Percentiles rank a stretch among this genome's conserved stretches.
Evolutionary conservation across 1,140 invertebrate species (phyloP).

Genomic region (Drosophila pseudoobscura): DNA sequence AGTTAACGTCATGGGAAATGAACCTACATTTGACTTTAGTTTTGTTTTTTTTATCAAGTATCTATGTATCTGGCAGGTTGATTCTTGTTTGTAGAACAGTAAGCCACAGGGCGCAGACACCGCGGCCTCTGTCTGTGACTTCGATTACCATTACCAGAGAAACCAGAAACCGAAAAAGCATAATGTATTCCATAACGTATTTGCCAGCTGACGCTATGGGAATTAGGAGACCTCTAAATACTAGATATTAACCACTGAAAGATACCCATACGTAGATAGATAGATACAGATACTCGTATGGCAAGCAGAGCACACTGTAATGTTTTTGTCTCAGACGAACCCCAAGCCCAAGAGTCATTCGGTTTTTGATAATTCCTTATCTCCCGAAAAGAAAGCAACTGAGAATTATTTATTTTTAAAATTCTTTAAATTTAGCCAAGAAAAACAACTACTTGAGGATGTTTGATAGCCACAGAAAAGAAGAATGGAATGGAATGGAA

Average conservation of each 20-base stretch:
- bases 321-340: constrained; percentile 16
- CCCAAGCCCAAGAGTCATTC: background rate
- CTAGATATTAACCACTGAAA: no score
- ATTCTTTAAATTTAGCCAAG: constrained; percentile 56
- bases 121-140: constrained; percentile 40
- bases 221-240: constrained; percentile 35
- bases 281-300: background rate
- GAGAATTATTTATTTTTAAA: constrained; percentile 47
- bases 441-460: constrained; percentile 28
- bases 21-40: constrained; percentile 28
- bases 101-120: constrained; percentile 55
- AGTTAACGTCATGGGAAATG: constrained; percentile 66
- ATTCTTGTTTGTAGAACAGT: constrained; percentile 22
- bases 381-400: background rate
- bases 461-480: constrained; percentile 37
- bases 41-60: no score
- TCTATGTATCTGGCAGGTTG: constrained; percentile 31
- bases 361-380: no score
- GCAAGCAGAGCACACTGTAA: constrained; percentile 19
- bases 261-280: no score
- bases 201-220: constrained; percentile 66
- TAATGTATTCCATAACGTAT: constrained; percentile 50
- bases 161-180: constrained; percentile 13
- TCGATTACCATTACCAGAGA: constrained; percentile 47
- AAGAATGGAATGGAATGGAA: background rate